Base-by-base conservation (phyloP, 2,113 vertebrate species). In the Daphoenositta chrysoptera region DNA sequence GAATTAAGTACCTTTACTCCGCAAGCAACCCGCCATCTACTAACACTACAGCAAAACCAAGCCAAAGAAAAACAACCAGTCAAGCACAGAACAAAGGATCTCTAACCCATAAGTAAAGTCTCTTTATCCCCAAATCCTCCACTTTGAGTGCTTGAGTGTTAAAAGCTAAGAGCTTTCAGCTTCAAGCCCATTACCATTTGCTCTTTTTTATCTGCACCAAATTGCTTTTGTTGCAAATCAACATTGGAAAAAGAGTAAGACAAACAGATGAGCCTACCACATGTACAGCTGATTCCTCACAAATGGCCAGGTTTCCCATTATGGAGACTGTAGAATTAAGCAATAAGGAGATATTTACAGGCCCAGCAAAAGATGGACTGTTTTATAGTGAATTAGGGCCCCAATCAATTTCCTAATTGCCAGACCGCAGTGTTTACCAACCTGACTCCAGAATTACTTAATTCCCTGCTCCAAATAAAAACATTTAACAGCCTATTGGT, bases 131-230 rank as follows among this genome's bases (percentile, higher is more conserved):
- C 70, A 92, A 87, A 89, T 66, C 87, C 84, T 63, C 63, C 30
- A 82, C 15, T 73, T 69, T 8, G 47, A 95, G 90, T 64, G 86
- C 71, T 11, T 64, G n/a, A 89, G 86, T 82, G 79, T 83, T 93
- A 94, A 89, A 95, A 96, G 90, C 92, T 73, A 85, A 93, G 83
- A 95, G 69, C 88, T 86, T 75, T 87, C 93, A 60, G 47, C 82
- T 79, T 90, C 85, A 28, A 44, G 63, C 39, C 85, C 33, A 15
- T 57, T 42, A 61, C 77, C 56, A 26, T 45, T 63, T 56, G 86
- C 76, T 70, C 65, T 24, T 39, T 80, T n/a, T 30, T 39, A 60
- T 71, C 56, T 33, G 75, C 39, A 66, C 18, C 28, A 63, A 89
- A 58, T 33, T 53, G 51, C 33, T 47, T 81, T 64, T 78, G 47